Percentiles rank a stretch among this genome's conserved stretches.
Conservation (phyloP, 2,797 vertebrate species). For the Mastacembelus armatus region DNA sequence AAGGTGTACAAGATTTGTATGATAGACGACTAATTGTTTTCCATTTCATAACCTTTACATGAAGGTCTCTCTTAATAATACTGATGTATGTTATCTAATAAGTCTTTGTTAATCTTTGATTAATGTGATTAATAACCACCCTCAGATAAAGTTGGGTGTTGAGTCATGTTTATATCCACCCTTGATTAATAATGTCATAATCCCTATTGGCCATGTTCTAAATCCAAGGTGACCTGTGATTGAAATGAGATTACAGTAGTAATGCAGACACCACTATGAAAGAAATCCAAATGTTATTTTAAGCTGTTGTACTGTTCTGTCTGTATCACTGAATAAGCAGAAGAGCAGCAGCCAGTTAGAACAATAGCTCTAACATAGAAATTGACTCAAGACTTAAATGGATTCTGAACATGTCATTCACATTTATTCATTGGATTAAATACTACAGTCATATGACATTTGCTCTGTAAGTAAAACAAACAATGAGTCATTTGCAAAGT, state of each 20-base stretch:
- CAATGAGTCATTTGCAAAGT: conserved; percentile 85
- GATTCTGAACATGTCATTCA: conserved; percentile 72
- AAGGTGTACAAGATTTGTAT: too few relatives aligned
- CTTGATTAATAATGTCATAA: conserved; percentile 69
- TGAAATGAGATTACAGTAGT: conserved; percentile 47
- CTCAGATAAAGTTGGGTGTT: conserved; percentile 56
- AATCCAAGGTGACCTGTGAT: conserved; percentile 77
- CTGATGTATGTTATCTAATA: conserved; percentile 48
- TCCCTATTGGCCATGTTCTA: conserved; percentile 56
- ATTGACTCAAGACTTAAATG: conserved; percentile 72
- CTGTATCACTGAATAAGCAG: conserved; percentile 10
- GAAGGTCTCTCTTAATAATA: conserved; percentile 42
- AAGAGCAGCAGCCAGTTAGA: not conserved
- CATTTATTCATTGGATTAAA: conserved; percentile 76
- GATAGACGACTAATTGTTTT: not conserved
- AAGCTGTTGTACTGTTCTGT: not conserved
- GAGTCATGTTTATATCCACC: conserved; percentile 45
- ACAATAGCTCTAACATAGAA: conserved; percentile 22
- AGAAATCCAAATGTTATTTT: not conserved
- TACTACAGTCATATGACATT: conserved; percentile 71
- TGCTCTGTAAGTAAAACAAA: conserved; percentile 80
- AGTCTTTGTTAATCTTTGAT: conserved; percentile 55
- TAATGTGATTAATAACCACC: conserved; percentile 60
- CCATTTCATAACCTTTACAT: conserved; percentile 29
- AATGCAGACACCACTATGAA: conserved; percentile 1